Evolutionary conservation across 2,888 invertebrate genomes (phyloP).

Genomic region (Blera fallax): DNA sequence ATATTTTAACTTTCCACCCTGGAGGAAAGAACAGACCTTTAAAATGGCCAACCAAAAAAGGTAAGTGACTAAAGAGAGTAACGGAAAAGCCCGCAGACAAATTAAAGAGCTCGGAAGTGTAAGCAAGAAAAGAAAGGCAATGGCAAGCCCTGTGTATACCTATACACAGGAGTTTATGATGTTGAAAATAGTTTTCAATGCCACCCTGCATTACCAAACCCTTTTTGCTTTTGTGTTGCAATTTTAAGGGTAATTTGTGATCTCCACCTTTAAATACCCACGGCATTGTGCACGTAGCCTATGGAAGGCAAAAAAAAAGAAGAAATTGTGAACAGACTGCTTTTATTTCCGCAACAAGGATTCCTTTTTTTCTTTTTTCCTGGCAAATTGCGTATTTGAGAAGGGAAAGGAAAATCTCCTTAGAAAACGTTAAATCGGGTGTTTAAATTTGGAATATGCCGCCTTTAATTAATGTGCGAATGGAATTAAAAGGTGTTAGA

Average conservation of each 20-base stretch:
- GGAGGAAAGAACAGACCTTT: constrained; percentile 67
- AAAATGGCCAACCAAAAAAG: constrained; percentile 68
- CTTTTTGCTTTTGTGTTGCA: constrained; percentile 60
- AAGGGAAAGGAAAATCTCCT: not conserved
- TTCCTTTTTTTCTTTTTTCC: not conserved
- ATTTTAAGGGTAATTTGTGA: constrained; percentile 67
- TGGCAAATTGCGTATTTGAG: not conserved
- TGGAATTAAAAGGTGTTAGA: not conserved
- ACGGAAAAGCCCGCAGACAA: constrained; percentile 65
- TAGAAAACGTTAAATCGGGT: not conserved
- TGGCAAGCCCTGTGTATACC: constrained; percentile 11
- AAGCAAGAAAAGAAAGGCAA: constrained; percentile 35
- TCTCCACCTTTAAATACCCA: constrained; percentile 57
- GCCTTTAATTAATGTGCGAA: constrained; percentile 5
- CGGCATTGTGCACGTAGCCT: constrained; percentile 45
- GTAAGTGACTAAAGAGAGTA: constrained; percentile 65
- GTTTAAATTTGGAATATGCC: not conserved
- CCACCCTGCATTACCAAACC: constrained; percentile 33
- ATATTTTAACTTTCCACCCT: constrained; percentile 69
- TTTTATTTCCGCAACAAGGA: constrained; percentile 40
- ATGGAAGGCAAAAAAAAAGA: not conserved
- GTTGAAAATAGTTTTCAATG: constrained; percentile 70
- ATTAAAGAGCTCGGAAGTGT: constrained; percentile 59
- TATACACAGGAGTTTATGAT: constrained; percentile 60
- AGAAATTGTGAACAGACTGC: constrained; percentile 13